Evolutionary conservation across 2,797 vertebrate genomes (phyloP).

Genomic region (Psittacula derbiana): DNA sequence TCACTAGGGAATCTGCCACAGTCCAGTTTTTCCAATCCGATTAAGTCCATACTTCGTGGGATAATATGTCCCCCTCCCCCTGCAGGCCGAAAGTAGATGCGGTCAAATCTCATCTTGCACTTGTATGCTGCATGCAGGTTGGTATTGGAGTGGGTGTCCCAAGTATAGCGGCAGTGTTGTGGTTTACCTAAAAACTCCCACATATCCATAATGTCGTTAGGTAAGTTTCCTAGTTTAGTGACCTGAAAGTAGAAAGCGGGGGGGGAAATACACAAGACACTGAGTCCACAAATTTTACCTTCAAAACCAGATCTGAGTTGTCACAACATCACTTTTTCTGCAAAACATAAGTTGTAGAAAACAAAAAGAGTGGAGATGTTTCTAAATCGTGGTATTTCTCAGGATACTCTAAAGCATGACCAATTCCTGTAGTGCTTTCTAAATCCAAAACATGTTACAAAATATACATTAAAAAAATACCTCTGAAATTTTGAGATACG

Average conservation of each 20-base stretch:
- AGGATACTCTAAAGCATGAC: not conserved
- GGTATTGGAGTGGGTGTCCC: constrained; percentile 90
- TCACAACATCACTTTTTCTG: not conserved
- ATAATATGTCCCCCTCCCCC: constrained; percentile 64
- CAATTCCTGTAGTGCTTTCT: not conserved
- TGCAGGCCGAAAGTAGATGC: constrained; percentile 83
- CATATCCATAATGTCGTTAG: constrained; percentile 80
- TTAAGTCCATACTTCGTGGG: constrained; percentile 86
- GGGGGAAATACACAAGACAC: not conserved
- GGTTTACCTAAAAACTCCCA: constrained; percentile 90
- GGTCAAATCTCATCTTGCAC: constrained; percentile 89
- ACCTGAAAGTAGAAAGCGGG: constrained; percentile 75
- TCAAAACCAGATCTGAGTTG: not conserved
- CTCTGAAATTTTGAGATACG: not conserved
- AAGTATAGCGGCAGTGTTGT: constrained; percentile 90
- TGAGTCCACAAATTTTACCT: not conserved
- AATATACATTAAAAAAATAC: not conserved
- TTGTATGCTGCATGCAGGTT: constrained; percentile 79
- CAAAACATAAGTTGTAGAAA: not conserved
- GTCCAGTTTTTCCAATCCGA: constrained; percentile 92
- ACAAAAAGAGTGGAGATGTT: not conserved
- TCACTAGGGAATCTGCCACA: constrained; percentile 92
- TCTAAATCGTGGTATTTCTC: not conserved
- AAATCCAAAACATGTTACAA: not conserved
- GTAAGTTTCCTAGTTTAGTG: constrained; percentile 82